A percentile compares a stretch with the other conserved stretches of the same genome.
These are phyloP conservation scores for Sebastes elongatus DNA, from an alignment of 2,797 vertebrate species.

Conservation along the genomic window DNA sequence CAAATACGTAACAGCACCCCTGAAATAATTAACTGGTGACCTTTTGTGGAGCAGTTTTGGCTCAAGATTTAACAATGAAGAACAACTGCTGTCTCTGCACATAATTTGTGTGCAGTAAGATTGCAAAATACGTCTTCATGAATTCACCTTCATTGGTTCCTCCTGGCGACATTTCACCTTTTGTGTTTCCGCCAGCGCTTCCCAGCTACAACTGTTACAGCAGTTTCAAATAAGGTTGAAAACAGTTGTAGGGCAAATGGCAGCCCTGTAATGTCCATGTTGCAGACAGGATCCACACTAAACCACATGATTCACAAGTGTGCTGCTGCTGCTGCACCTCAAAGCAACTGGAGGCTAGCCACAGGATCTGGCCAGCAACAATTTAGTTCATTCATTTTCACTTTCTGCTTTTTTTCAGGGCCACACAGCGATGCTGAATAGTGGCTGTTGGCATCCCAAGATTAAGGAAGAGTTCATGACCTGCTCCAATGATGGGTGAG, in stretches of 20 bases:
- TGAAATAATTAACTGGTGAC: conserved; percentile 3
- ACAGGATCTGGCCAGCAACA: not conserved
- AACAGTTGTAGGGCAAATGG: conserved; percentile 3
- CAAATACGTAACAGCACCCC: not conserved
- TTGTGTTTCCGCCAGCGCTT: conserved; percentile 4
- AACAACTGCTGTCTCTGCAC: conserved; percentile 26
- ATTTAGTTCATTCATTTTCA: conserved; percentile 13
- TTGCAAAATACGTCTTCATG: not conserved
- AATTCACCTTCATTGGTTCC: conserved; percentile 1
- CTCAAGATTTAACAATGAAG: not conserved
- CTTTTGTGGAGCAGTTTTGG: conserved; percentile 1
- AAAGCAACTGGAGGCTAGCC: not conserved
- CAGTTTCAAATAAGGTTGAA: conserved; percentile 12
- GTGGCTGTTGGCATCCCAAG: conserved; percentile 98
- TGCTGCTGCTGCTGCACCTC: not conserved
- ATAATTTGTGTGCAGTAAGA: conserved; percentile 1
- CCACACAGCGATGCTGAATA: conserved; percentile 98
- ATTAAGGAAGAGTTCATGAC: conserved; percentile 98
- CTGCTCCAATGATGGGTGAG: conserved; percentile 98
- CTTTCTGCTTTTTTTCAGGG: conserved; percentile 82
- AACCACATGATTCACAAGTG: conserved; percentile 8
- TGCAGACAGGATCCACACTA: not conserved
- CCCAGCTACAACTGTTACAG: not conserved
- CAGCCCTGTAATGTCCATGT: not conserved
- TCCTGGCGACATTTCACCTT: not conserved